Base-by-base conservation (phyloP, 2,888 invertebrate genomes). In the Hypomecis punctinalis region DNA sequence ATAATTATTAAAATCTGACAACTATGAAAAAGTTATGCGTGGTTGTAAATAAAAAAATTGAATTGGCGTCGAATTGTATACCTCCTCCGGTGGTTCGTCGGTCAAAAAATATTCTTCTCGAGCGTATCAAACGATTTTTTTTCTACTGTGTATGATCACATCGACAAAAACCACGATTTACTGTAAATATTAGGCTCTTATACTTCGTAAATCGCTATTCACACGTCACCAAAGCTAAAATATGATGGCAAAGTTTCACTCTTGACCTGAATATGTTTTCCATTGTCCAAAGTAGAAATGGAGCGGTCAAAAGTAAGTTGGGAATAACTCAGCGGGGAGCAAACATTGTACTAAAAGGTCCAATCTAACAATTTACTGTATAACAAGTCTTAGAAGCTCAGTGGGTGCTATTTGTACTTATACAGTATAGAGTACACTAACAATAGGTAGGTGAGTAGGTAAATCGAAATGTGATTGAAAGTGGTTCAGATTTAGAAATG, bases 311-410 rank as follows among this genome's bases (percentile, higher is more conserved):
- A 75, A 82, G 82, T 80, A 83, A 86, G 80, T 84, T 82, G 80
- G 77, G 80, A 81, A 89, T 89, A 85, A 88, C 85, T 88, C 89
- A 88, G 80, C 80, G 77, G 80, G 79, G 73, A 73, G 80, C 81
- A 78, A 81, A 77, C 75, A 79, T 80, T 81, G 80, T 80, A 71
- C 74, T n/a, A 40, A 60, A 57, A 62, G 54, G 42, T 51, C 59
- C 54, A 60, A 61, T 37, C 51, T 6, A 23, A n/a, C 5, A 49
- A n/a, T n/a, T 23, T 39, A 48, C 35, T 42, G 48, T 33, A 39
- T 7, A 23, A 37, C 37, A 55, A 55, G 9, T 9, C 13, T 52
- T 9, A 52, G 52, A 40, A 40, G 51, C 39, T 52, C 39, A 5
- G 2, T 37, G 5, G 10, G 5, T 9, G 42, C 10, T 10, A 42